These are phyloP conservation scores for Blastomussa wellsi DNA, from an alignment of 92 coral and sea anemone species.

Conservation along the genomic window DNA sequence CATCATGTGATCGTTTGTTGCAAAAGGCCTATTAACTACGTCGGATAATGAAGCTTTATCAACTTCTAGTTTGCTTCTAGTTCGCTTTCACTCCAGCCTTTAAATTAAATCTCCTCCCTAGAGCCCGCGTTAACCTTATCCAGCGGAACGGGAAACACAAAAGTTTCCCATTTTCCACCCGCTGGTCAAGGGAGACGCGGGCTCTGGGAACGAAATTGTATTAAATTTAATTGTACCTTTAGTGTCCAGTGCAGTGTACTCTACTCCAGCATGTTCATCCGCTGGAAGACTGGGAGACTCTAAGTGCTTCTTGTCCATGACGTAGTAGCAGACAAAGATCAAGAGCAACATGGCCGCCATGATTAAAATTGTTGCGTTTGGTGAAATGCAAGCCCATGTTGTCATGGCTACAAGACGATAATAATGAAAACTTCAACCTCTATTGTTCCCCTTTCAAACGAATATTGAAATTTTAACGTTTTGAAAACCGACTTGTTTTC, in stretches of 20 bases:
- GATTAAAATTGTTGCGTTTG: conserved; percentile 73
- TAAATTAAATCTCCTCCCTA: no score
- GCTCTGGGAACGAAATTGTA: no score
- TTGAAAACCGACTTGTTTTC: neutral
- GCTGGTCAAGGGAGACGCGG: no score
- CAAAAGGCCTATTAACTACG: no score
- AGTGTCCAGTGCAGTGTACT: conserved; percentile 62
- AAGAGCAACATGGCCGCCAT: conserved; percentile 71
- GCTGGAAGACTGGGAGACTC: conserved; percentile 38
- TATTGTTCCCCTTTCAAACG: neutral
- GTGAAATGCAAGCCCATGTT: conserved; percentile 84
- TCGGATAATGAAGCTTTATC: no score
- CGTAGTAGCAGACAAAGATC: conserved; percentile 74
- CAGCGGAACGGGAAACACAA: no score
- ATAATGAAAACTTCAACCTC: neutral
- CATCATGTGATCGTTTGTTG: no score
- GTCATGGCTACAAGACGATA: conserved; percentile 72
- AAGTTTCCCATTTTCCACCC: no score
- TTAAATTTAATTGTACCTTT: no score
- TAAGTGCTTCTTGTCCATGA: conserved; percentile 78
- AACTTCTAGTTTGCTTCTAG: no score
- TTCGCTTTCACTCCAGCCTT: neutral
- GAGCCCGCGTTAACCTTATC: no score
- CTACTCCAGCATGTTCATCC: conserved; percentile 36
- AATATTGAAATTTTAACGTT: neutral